Base-by-base conservation (phyloP, 2,113 vertebrate genomes). In the Pelobates fuscus region DNA sequence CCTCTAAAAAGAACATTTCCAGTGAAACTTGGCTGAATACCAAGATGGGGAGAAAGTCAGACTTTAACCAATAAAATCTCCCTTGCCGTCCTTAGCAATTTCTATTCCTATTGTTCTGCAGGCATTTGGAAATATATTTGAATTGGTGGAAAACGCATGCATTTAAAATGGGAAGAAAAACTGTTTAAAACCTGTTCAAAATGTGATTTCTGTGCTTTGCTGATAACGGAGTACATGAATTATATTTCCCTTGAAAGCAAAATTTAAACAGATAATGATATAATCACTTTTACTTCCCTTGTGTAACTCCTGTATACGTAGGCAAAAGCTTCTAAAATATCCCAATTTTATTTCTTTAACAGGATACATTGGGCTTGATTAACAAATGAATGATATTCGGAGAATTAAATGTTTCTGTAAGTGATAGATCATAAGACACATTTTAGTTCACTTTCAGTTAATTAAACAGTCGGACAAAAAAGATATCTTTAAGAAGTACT, bases 201-300 rank as follows among this genome's bases (percentile, higher is more conserved):
- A 70, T 44, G 2, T 17, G 57, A 60, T 71, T 71, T 60, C 32
- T 69, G 55, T 46, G n/a, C 24, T 29, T 21, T 3, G 18, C 69
- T 62, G 69, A 52, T 71, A 71, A 44, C 18, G 60, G 58, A 49
- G 60, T 49, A 61, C 24, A 49, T 61, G 32, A 60, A 60, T 60
- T 71, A 71, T 15, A 46, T 46, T 71, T 60, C 69, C 37, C 37
- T 60, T 59, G 55, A 70, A 59, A 44, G 68, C 68, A 44, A 70
- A 52, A 59, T 46, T 32, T 60, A 62, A 71, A 61, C 58, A 32
- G 58, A 46, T 17, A 27, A 60, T 20, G 32, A 70, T 71, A 71
- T 58, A 27, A 62, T 61, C 58, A 61, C 29, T 12, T 21, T 14
- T 2, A n/a, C n/a, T 17, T 61, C n/a, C 12, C 58, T 5, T n/a